Base-by-base conservation (phyloP, 2,888 invertebrate species). In the Agrotis clavis region DNA sequence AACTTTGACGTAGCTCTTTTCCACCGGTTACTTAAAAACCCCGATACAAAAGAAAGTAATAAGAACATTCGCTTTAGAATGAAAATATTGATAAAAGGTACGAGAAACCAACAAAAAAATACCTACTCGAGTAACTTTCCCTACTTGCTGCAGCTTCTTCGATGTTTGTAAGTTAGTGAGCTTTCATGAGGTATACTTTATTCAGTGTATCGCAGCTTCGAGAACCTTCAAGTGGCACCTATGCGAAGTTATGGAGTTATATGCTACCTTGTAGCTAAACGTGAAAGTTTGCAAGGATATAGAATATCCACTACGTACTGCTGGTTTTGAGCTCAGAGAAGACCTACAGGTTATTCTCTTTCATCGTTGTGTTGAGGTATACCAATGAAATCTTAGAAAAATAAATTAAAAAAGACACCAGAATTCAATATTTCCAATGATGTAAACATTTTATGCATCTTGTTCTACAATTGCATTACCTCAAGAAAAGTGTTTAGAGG, bases 141-240 rank as follows among this genome's bases (percentile, higher is more conserved):
- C 45, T 62, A 53, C 13, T 74, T 60, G 51, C 60, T 60, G 45
- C n/a, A 54, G 45, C 18, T 35, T 47, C 68, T 48, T 81, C 41
- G 21, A 35, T 63, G 41, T 60, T 71, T 41, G n/a, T 35, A 53
- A 77, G 66, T 64, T 67, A 54, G 41, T 56, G 19, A 81, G 63
- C 50, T 77, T 77, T 67, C 53, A 71, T 53, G 35, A 53, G 53
- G 64, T 57, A 78, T 73, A 53, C 25, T 82, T 73, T 82, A 82
- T 79, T 68, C 79, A 69, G 65, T 19, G 50, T 66, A 57, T 35
- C 54, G 63, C 47, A 65, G 50, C 30, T 63, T n/a, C 48, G 47
- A 48, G 30, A 41, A 14, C 35, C 57, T 77, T 56, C 62, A 65
- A 81, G 47, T 7, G 45, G 19, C 60, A 53, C 13, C 68, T 56